A percentile compares a stretch with the other conserved stretches of the same genome.
Conservation (phyloP, 2,888 invertebrate genomes). For the Automeris io region DNA sequence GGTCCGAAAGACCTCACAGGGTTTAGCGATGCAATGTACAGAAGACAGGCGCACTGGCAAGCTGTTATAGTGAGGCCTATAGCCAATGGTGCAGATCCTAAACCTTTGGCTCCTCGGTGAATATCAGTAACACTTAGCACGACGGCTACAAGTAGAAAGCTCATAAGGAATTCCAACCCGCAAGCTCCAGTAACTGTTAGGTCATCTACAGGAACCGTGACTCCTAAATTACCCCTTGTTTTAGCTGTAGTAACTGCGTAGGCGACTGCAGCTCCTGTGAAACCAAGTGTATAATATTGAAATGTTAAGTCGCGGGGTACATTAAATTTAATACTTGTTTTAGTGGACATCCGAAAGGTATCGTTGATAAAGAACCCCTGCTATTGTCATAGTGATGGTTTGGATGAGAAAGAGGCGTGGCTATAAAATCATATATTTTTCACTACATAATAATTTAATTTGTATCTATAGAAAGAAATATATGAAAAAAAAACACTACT, state of each 20-base stretch:
- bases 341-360: no score
- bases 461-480: no score
- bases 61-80: constrained; percentile 27
- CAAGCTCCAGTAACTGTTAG: constrained; percentile 15
- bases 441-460: no score
- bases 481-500: no score
- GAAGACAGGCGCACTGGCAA: constrained; percentile 22
- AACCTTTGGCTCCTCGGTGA: constrained; percentile 21
- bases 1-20: constrained; percentile 25
- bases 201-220: constrained; percentile 15
- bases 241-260: constrained; percentile 17
- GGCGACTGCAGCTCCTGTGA: constrained; percentile 25
- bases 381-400: no score
- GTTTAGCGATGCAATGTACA: constrained; percentile 26
- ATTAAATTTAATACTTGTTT: no score
- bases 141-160: constrained; percentile 25
- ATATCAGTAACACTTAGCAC: constrained; percentile 23
- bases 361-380: no score
- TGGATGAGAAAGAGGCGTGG: no score
- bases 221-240: constrained; percentile 17
- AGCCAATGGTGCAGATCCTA: constrained; percentile 29
- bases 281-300: background rate
- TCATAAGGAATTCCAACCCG: constrained; percentile 25
- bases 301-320: no score
- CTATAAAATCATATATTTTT: no score